Evolutionary conservation across 2,888 invertebrate species (phyloP).

Genomic region (Andrena praecox): DNA sequence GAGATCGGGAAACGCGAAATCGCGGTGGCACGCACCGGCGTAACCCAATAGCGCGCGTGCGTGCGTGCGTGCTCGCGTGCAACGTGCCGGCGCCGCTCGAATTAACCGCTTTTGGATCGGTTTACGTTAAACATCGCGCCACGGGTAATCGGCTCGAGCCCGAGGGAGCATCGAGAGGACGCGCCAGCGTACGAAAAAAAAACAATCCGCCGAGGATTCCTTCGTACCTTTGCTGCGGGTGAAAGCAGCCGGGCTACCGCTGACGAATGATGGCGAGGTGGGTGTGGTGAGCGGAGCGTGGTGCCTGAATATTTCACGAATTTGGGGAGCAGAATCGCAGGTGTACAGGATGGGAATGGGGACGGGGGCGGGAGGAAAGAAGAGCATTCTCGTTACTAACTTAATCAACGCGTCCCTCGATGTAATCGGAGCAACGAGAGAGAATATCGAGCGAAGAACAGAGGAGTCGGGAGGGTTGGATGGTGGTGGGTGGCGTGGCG

Average conservation of each 20-base stretch:
- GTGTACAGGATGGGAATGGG: neutral
- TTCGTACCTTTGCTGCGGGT: neutral
- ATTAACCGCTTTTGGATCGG: conserved; percentile 74
- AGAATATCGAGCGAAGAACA: conserved; percentile 40
- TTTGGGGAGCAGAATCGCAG: neutral
- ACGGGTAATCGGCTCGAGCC: conserved; percentile 51
- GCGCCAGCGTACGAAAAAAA: conserved; percentile 21
- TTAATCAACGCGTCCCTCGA: conserved; percentile 50
- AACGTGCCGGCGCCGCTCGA: conserved; percentile 65
- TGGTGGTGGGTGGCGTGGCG: conserved; percentile 15
- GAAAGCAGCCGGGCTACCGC: too few species aligned
- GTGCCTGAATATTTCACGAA: neutral
- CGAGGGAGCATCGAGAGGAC: conserved; percentile 10
- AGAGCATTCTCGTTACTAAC: conserved; percentile 49
- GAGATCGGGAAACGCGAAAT: conserved; percentile 68
- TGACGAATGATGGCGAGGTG: too few species aligned
- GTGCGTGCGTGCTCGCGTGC: conserved; percentile 26
- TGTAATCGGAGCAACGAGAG: conserved; percentile 58
- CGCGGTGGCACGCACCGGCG: conserved; percentile 69
- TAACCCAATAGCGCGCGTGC: conserved; percentile 74
- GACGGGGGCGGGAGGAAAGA: conserved; percentile 2
- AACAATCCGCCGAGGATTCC: conserved; percentile 7
- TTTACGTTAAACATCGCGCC: conserved; percentile 73
- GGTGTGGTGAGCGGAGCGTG: too few species aligned
- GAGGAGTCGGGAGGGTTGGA: conserved; percentile 3